These are phyloP conservation scores for Catocala fraxini DNA, from an alignment of 2,888 invertebrate species.

Conservation along the genomic window DNA sequence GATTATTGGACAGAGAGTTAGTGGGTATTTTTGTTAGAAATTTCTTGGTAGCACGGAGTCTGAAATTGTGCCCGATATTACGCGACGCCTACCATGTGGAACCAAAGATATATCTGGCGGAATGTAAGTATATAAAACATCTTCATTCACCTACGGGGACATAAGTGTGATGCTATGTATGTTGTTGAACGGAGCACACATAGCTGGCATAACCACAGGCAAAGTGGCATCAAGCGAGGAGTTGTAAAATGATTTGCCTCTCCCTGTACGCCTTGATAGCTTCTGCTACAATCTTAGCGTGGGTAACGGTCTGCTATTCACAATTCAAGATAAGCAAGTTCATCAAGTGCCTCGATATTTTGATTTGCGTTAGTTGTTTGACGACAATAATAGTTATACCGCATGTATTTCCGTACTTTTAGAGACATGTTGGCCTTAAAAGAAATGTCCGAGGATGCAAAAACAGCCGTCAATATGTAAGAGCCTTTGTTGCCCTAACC, in stretches of 20 bases:
- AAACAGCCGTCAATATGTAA: conserved; percentile 49
- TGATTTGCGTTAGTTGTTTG: conserved; percentile 63
- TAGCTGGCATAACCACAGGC: conserved; percentile 15
- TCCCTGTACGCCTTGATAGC: conserved; percentile 60
- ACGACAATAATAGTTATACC: conserved; percentile 65
- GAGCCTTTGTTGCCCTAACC: conserved; percentile 64
- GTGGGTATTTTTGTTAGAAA: no score
- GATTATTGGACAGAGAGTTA: no score
- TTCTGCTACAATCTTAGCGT: conserved; percentile 58
- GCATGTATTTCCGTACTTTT: conserved; percentile 66
- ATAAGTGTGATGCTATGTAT: no score
- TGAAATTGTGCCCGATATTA: no score
- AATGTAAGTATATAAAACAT: no score
- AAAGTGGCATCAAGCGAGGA: conserved; percentile 11
- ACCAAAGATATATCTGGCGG: no score
- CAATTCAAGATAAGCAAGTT: conserved; percentile 66
- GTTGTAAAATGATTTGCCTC: conserved; percentile 64
- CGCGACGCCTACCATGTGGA: no score
- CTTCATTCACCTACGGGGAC: no score
- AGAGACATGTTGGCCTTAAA: conserved; percentile 58
- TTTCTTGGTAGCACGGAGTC: no score
- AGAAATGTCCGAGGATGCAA: conserved; percentile 6
- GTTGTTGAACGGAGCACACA: conserved; percentile 16
- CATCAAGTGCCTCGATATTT: conserved; percentile 65
- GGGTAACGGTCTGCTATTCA: conserved; percentile 67